Percentiles rank a stretch among this genome's conserved stretches.
phyloP scores from a whole-genome alignment of 2,113 vertebrate species.

The Tenebrosternarchus preto region DNA sequence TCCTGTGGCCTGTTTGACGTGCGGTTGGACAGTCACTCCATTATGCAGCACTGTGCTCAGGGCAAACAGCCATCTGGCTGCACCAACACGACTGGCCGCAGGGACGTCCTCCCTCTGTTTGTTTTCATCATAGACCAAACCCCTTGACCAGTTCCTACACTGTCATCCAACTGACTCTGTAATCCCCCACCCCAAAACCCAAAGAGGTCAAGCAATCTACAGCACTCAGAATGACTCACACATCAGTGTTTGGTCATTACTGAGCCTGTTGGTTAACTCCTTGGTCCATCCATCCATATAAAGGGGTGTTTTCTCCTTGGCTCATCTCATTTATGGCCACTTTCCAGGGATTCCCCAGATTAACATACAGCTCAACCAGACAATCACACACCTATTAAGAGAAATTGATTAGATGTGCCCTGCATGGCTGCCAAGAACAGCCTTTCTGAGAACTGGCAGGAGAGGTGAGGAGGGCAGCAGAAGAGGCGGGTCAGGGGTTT shows the following conservation, averaged over 20 bases:
- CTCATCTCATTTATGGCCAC: slow-evolving; percentile 16
- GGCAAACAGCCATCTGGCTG: slow-evolving; percentile 55
- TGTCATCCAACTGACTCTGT: background rate
- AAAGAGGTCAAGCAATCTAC: slow-evolving; percentile 37
- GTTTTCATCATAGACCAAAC: slow-evolving; percentile 35
- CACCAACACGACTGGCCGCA: slow-evolving; percentile 33
- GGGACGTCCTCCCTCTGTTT: slow-evolving; percentile 50
- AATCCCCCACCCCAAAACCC: background rate
- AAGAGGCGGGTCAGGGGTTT: slow-evolving; percentile 54
- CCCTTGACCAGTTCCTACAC: background rate
- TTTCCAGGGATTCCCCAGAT: slow-evolving; percentile 39
- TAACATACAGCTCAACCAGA: slow-evolving; percentile 45
- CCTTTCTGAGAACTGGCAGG: slow-evolving; percentile 21
- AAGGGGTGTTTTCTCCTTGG: background rate
- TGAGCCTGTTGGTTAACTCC: background rate
- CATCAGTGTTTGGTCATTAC: background rate
- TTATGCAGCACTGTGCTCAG: slow-evolving; percentile 53
- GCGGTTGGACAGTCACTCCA: slow-evolving; percentile 52
- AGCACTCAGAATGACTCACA: background rate
- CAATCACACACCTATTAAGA: slow-evolving; percentile 56
- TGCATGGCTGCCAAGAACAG: slow-evolving; percentile 51
- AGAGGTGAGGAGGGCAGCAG: slow-evolving; percentile 23
- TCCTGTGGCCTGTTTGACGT: slow-evolving; percentile 33
- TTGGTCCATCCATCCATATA: background rate
- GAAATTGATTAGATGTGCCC: slow-evolving; percentile 54